These are phyloP conservation scores for Drosophila nasuta DNA, from an alignment of 1,140 invertebrate genomes.

Conservation along the genomic window DNA sequence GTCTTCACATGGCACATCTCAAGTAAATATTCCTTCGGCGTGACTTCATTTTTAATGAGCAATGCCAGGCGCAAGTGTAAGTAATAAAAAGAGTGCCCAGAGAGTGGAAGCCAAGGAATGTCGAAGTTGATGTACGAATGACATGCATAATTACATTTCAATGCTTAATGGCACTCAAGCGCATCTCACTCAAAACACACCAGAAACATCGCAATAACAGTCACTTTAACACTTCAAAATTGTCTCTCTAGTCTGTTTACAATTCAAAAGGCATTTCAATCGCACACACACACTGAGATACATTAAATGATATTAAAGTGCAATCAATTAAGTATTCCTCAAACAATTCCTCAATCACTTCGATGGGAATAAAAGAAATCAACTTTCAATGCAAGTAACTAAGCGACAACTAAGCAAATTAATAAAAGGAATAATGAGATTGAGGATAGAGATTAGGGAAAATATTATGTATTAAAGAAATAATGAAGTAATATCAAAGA, in stretches of 20 bases:
- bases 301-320: background rate
- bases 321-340: slow-evolving; percentile 1
- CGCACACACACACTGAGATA: background rate
- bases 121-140: slow-evolving; percentile 56
- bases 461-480: no score
- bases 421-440: no score
- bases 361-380: background rate
- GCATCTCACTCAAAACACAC: background rate
- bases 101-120: slow-evolving; percentile 51
- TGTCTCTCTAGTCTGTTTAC: background rate
- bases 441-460: no score
- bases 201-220: background rate
- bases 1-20: slow-evolving; percentile 6
- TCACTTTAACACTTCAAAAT: slow-evolving; percentile 36
- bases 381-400: background rate
- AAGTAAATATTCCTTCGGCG: slow-evolving; percentile 28
- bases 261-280: slow-evolving; percentile 20
- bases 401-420: no score
- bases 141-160: slow-evolving; percentile 56
- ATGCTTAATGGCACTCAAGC: slow-evolving; percentile 32
- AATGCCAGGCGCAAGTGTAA: slow-evolving; percentile 20
- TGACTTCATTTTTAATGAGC: slow-evolving; percentile 76
- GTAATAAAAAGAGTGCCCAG: slow-evolving; percentile 37
- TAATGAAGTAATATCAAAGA: no score
- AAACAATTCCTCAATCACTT: no score